Evolutionary conservation across 1,140 invertebrate species (phyloP), one percentile per base, ranked within the genome.

Genomic region (Eupeodes corollae): DNA sequence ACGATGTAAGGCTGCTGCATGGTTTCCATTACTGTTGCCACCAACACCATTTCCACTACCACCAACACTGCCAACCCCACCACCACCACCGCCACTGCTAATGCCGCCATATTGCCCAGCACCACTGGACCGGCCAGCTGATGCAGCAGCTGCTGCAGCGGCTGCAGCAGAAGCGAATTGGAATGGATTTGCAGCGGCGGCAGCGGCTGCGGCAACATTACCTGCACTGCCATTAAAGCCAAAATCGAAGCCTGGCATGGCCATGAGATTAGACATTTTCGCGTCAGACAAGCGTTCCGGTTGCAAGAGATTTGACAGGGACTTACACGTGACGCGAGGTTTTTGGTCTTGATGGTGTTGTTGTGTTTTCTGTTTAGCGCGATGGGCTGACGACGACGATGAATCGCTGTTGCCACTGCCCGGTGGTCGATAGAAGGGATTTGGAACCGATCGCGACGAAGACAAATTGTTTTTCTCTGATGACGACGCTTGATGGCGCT

Each of bases 261-360:
- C 42, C 42, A 43, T 43, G 12, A 43, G 16, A 32, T 43, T 43
- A 6, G 42, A 21, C 42, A 42, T 26, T 16, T 42, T 15, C 56
- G 42, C 57, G 5, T n/a, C 9, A 6, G n/a, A 21, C 3, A 45
- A 6, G 21, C 47, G 55, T 44, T 67, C 61, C 1, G 75, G 75
- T 49, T 76, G 72, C 56, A 76, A 50, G 26, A 78, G 61, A 59
- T 78, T 77, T 30, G 75, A 73, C 26, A 77, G 69, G n/a, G 75
- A 75, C 53, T 77, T 79, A 33, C 76, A 76, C 53, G 73, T 75
- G 35, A 78, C 75, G 42, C 75, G 57, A 32, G 75, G 74, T 46
- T 74, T 70, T 48, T 73, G 70, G 47, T 74, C 72, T 11, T 43
- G 37, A 12, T 35, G 12, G 34, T n/a, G 34, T 35, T 12, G 34